These are phyloP conservation scores for Dendroctonus ponderosae DNA, from an alignment of 1,140 invertebrate genomes.

Conservation along the genomic window DNA sequence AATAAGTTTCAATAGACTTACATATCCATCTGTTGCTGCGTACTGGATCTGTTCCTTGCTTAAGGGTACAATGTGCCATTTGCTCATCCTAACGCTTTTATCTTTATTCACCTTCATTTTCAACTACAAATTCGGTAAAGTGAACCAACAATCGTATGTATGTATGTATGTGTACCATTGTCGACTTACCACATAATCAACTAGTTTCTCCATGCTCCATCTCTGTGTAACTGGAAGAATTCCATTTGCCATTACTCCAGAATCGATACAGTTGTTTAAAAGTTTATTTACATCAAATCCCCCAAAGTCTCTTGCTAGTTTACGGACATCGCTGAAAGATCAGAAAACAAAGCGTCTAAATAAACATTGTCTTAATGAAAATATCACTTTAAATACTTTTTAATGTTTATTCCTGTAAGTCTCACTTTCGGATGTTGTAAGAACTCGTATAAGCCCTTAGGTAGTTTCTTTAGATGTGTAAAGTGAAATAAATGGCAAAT, in stretches of 20 bases:
- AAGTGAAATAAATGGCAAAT: slow-evolving; percentile 61
- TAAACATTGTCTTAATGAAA: slow-evolving; percentile 4
- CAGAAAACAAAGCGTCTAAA: background rate
- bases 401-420: slow-evolving; percentile 63
- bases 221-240: slow-evolving; percentile 55
- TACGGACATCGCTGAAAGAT: slow-evolving; percentile 60
- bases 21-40: slow-evolving; percentile 68
- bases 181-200: slow-evolving; percentile 56
- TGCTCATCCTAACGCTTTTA: slow-evolving; percentile 59
- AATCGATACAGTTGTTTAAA: slow-evolving; percentile 61
- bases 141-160: background rate
- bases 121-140: slow-evolving; percentile 47
- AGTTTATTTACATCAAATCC: slow-evolving; percentile 57
- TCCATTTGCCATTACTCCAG: slow-evolving; percentile 58
- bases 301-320: slow-evolving; percentile 61
- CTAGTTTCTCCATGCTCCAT: slow-evolving; percentile 63
- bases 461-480: slow-evolving; percentile 56
- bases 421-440: slow-evolving; percentile 60
- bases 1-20: slow-evolving; percentile 41
- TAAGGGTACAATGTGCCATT: slow-evolving; percentile 61
- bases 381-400: slow-evolving; percentile 53
- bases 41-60: slow-evolving; percentile 58
- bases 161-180: background rate
- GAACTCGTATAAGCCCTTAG: slow-evolving; percentile 55
- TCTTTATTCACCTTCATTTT: slow-evolving; percentile 58